Conservation (phyloP, 1,140 invertebrate genomes). For the Tetramorium parvispinum region DNA sequence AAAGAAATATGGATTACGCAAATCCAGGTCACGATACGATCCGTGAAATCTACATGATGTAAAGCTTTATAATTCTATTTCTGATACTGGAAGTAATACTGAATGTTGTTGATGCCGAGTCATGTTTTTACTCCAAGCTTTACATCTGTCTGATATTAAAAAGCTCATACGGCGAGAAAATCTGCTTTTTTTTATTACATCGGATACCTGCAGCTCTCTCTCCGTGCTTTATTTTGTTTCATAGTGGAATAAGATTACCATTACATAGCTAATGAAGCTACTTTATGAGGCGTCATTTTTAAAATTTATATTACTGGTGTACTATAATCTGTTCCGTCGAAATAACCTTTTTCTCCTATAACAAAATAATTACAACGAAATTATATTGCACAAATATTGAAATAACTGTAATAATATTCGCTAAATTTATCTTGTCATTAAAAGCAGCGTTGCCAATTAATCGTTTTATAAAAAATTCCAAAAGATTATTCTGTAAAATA, state of each 20-base stretch:
- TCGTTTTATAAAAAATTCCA: neutral
- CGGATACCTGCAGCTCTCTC: neutral
- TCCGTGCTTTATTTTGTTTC: conserved; percentile 16
- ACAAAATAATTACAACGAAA: neutral
- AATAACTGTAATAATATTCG: neutral
- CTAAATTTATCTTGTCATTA: neutral
- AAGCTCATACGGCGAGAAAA: conserved; percentile 32
- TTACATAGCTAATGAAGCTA: conserved; percentile 21
- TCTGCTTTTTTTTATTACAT: conserved; percentile 6
- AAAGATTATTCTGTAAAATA: neutral
- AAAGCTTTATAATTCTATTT: conserved; percentile 31
- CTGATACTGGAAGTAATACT: conserved; percentile 17
- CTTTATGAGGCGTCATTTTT: conserved; percentile 5
- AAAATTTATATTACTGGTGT: neutral
- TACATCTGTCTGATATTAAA: conserved; percentile 19
- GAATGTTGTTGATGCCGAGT: conserved; percentile 27
- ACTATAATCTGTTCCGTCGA: neutral
- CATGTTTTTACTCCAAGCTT: neutral
- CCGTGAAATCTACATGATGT: neutral
- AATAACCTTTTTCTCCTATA: conserved; percentile 2
- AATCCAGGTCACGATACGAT: conserved; percentile 11
- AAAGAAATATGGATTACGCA: neutral
- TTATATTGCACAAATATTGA: conserved; percentile 13
- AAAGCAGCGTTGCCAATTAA: neutral
- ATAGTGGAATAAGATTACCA: neutral